Percentiles rank a stretch among this genome's conserved stretches.
Conservation (phyloP, 2,888 invertebrate species). For the Diadegma fenestrale region DNA sequence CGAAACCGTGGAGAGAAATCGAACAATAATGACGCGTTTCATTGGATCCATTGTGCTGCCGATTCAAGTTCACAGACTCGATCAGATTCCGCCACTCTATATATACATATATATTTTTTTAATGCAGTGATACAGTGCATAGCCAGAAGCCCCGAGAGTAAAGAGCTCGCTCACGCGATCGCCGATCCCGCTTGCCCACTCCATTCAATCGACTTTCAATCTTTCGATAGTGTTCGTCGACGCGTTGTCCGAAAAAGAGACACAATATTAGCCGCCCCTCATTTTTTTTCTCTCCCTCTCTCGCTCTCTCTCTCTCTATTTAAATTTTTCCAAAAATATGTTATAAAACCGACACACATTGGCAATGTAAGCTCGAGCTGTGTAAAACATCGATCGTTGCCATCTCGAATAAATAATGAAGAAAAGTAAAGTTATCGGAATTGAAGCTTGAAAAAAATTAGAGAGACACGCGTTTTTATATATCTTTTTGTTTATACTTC, state of each 20-base stretch:
- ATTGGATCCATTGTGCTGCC: slow-evolving; percentile 77
- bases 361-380: no score
- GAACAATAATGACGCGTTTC: slow-evolving; percentile 80
- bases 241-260: slow-evolving; percentile 33
- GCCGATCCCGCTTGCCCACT: slow-evolving; percentile 59
- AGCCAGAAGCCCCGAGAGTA: slow-evolving; percentile 55
- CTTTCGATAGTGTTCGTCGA: slow-evolving; percentile 66
- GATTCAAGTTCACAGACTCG: slow-evolving; percentile 80
- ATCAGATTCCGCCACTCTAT: slow-evolving; percentile 64
- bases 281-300: background rate
- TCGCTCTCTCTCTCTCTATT: background rate
- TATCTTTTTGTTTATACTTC: background rate
- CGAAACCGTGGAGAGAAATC: slow-evolving; percentile 69
- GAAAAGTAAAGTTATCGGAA: background rate
- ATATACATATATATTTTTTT: slow-evolving; percentile 30
- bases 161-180: slow-evolving; percentile 58
- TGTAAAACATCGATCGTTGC: background rate
- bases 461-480: background rate
- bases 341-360: background rate
- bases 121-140: slow-evolving; percentile 64
- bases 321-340: background rate
- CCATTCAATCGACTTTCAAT: slow-evolving; percentile 81
- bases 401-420: background rate
- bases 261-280: slow-evolving; percentile 8
- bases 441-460: background rate